A percentile compares a stretch with the other conserved stretches of the same genome.
Evolutionary conservation across 2,888 invertebrate genomes (phyloP).

Genomic region (Gandaritis pyraliata): DNA sequence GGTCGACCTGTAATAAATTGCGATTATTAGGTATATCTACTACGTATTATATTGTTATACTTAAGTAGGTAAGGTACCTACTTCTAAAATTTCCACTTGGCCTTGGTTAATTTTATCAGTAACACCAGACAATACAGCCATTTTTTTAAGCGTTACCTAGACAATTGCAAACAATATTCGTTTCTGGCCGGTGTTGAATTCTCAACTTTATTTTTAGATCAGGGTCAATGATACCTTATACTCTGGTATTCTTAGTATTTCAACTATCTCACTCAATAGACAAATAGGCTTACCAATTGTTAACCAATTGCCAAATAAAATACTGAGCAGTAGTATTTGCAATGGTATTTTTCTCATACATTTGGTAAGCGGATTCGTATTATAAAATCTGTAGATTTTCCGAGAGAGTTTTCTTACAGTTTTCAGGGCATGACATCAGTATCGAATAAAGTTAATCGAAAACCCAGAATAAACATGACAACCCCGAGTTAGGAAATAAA

Average conservation of each 20-base stretch:
- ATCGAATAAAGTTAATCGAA: slow-evolving; percentile 30
- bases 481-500: slow-evolving; percentile 9
- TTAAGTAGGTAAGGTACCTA: not conserved
- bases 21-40: too few relatives aligned
- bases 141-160: slow-evolving; percentile 9
- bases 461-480: slow-evolving; percentile 38
- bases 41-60: too few relatives aligned
- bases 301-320: too few relatives aligned
- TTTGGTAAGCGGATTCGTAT: too few relatives aligned
- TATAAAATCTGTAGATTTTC: too few relatives aligned
- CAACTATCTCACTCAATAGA: too few relatives aligned
- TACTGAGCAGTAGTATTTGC: too few relatives aligned
- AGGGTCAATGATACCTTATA: slow-evolving; percentile 1
- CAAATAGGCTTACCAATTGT: too few relatives aligned
- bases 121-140: slow-evolving; percentile 6
- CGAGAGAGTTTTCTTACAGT: not conserved
- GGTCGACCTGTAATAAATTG: not conserved
- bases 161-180: slow-evolving; percentile 1
- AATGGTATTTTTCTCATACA: too few relatives aligned
- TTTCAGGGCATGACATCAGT: slow-evolving; percentile 18
- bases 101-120: slow-evolving; percentile 15
- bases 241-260: not conserved
- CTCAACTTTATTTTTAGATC: not conserved
- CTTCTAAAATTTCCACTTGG: slow-evolving; percentile 17
- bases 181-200: not conserved